A percentile compares a stretch with the other conserved stretches of the same genome.
Evolutionary conservation across 1,140 invertebrate species (phyloP).

Genomic region (Propsilocerus akamusi): DNA sequence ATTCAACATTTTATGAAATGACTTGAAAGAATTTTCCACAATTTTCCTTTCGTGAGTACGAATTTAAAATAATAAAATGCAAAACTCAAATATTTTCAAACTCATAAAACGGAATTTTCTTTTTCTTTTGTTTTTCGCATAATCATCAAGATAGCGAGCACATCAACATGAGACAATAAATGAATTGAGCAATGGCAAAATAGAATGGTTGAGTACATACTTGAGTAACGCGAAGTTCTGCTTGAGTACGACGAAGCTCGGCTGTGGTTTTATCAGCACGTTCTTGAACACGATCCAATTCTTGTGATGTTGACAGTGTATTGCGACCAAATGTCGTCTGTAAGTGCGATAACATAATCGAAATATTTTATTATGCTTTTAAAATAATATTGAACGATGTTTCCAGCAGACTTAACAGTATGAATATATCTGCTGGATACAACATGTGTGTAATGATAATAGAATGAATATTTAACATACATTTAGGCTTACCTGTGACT

Average conservation of each 20-base stretch:
- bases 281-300: slow-evolving; percentile 69
- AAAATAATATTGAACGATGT: slow-evolving; percentile 18
- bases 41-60: neutral
- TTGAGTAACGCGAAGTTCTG: slow-evolving; percentile 66
- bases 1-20: no score
- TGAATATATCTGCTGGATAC: no score
- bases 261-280: slow-evolving; percentile 65
- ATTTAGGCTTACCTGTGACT: slow-evolving; percentile 31
- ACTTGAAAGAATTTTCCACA: no score
- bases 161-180: neutral
- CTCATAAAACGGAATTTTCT: neutral
- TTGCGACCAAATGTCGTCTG: slow-evolving; percentile 62
- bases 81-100: neutral
- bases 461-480: neutral
- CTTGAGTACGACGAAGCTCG: slow-evolving; percentile 68
- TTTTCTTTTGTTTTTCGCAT: neutral
- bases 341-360: slow-evolving; percentile 3
- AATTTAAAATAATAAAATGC: neutral
- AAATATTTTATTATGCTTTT: slow-evolving; percentile 2
- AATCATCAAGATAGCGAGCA: neutral
- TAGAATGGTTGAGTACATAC: slow-evolving; percentile 13
- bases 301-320: slow-evolving; percentile 50
- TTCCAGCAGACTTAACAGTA: no score
- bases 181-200: neutral
- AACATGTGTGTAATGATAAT: no score